A percentile compares a stretch with the other conserved stretches of the same genome.
phyloP scores from a whole-genome alignment of 2,797 vertebrate species.

The Eleutherodactylus coqui region DNA sequence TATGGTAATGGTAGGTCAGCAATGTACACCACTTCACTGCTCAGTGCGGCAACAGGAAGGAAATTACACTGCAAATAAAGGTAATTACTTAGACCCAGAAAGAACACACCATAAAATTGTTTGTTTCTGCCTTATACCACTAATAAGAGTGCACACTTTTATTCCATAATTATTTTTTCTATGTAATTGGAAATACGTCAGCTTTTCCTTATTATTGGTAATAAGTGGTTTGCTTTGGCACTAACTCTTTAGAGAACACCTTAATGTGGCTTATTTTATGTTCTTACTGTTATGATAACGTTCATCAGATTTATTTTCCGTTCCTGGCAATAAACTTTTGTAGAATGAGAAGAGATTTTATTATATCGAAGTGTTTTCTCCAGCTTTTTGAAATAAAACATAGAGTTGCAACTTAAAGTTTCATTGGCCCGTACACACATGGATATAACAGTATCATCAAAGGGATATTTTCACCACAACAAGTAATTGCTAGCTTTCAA shows the following conservation, averaged over 20 bases:
- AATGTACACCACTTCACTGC: not conserved
- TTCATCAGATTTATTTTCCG: not conserved
- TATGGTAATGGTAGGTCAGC: conserved; percentile 23
- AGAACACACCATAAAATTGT: conserved; percentile 26
- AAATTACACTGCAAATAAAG: conserved; percentile 30
- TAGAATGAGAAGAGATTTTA: not conserved
- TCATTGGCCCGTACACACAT: not conserved
- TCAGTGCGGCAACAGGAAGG: conserved; percentile 30
- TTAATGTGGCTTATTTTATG: not conserved
- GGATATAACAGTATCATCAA: not conserved
- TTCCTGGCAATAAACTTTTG: not conserved
- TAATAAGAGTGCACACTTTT: not conserved
- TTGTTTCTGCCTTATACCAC: not conserved
- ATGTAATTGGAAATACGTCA: conserved; percentile 26
- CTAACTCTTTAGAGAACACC: not conserved
- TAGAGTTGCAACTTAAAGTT: not conserved
- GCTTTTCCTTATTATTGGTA: not conserved
- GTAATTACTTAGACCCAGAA: conserved; percentile 32
- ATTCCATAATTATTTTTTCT: conserved; percentile 19
- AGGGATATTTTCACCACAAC: not conserved
- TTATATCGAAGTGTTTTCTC: not conserved
- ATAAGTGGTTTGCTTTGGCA: conserved; percentile 19
- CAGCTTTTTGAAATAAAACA: not conserved
- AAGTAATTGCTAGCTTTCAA: not conserved
- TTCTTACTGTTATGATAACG: not conserved